Base-by-base conservation (phyloP, 2,888 invertebrate species). In the Xylota sylvarum region DNA sequence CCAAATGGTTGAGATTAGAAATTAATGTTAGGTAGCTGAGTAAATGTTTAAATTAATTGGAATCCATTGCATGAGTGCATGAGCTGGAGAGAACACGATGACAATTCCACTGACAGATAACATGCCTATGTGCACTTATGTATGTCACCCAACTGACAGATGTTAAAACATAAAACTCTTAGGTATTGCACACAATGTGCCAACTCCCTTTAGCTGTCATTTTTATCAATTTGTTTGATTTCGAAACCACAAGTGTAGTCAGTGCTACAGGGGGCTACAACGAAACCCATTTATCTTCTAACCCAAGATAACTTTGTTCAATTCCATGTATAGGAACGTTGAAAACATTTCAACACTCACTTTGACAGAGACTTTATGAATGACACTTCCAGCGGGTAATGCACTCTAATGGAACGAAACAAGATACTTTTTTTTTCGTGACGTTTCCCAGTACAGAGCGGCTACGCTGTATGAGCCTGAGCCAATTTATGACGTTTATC, bases 381-480 rank as follows among this genome's bases (percentile, higher is more conserved):
- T 85, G 85, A 77, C 85, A 85, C 64, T 72, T 85, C 55, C 48
- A 81, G 72, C 76, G 81, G 76, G 85, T 85, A 85, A 85, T 85
- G 85, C 60, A 85, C 81, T 80, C 65, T 72, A 72, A 81, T 85
- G 74, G 58, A 67, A 77, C 76, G 70, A 60, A 79, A 55, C 70
- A 19, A 60, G 50, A 78, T 58, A 52, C 17, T 72, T 74, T 46
- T 56, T 14, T 70, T 73, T 46, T 55, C 48, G 67, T 74, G 84
- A 64, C 56, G 62, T 56, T 83, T 67, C 67, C 7, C 27, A 19
- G 12, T 9, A 7, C 17, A n/a, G 27, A 32, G 12, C 55, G 37
- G 10, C 19, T 5, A 40, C 9, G n/a, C 23, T 23, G 43, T 27
- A 46, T 55, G 32, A 40, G 32, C 30, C 50, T 56, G 27, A 43